Conservation (phyloP, 2,888 invertebrate species). For the Megastigmus dorsalis region DNA sequence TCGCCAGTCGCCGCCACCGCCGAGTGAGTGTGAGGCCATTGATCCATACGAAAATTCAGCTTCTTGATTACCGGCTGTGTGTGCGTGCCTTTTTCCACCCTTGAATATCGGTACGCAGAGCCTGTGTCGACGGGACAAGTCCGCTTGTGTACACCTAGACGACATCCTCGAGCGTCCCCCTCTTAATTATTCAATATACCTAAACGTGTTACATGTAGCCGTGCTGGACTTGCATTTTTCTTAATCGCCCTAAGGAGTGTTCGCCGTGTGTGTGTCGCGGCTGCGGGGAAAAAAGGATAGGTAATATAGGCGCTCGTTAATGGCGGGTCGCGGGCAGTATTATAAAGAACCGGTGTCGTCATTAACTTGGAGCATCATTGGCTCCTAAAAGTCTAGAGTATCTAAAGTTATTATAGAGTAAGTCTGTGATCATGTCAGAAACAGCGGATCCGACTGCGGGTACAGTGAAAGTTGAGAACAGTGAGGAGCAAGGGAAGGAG, state of each 20-base stretch:
- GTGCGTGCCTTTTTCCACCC: too few relatives aligned
- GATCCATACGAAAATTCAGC: conserved; percentile 34
- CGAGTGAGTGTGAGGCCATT: conserved; percentile 27
- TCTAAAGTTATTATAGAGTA: too few relatives aligned
- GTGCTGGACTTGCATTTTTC: too few relatives aligned
- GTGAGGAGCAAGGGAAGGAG: background rate
- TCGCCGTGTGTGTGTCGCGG: background rate
- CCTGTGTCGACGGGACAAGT: too few relatives aligned
- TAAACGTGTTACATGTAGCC: too few relatives aligned
- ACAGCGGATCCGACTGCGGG: conserved; percentile 25
- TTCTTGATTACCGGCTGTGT: background rate
- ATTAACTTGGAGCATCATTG: background rate
- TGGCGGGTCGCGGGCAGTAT: conserved; percentile 3
- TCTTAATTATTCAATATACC: too few relatives aligned
- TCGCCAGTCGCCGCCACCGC: background rate
- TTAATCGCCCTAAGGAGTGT: too few relatives aligned
- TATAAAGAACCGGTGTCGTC: background rate
- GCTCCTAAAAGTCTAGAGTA: background rate
- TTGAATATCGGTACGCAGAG: too few relatives aligned
- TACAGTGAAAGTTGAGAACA: conserved; percentile 1
- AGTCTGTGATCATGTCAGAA: conserved; percentile 33
- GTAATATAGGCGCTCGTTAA: background rate
- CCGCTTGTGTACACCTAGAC: too few relatives aligned
- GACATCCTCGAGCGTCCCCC: too few relatives aligned
- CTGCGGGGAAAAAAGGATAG: background rate